Evolutionary conservation across 2,113 vertebrate genomes (phyloP), one percentile per base, ranked within the genome.

Genomic region (Microcebus lehilahytsara): DNA sequence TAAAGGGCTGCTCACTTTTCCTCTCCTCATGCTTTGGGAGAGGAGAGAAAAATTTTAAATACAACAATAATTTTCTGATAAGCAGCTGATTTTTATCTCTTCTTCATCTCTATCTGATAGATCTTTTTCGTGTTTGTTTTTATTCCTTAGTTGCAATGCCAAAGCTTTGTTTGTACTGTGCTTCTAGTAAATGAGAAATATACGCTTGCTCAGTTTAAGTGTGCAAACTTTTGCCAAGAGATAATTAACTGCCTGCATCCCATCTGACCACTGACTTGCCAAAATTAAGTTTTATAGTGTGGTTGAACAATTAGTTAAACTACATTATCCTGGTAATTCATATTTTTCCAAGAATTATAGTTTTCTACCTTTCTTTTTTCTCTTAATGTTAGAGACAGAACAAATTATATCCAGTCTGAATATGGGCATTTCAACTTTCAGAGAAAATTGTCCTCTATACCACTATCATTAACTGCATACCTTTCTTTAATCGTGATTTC

Each of bases 201-300:
- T 97, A 96, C 89, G 90, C 98, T 98, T 98, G 95, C 96, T 98
- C 94, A 6, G 75, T 98, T 98, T 98, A 98, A 97, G 80, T 93
- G 96, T 96, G 95, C 97, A 37, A 10, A 58, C 75, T 96, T 98
- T 98, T 98, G 95, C 95, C 95, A 97, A 97, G 95, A 98, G 95
- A 84, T 98, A 98, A 98, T 97, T 98, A 91, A 77, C 89, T 69
- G 49, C 85, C 80, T 60, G 90, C 93, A 22, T 96, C 95, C 97
- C 77, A 13, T 83, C 37, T 74, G 74, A 98, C 93, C 92, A 84
- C 78, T 71, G 93, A 95, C 97, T 93, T 95, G 74, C 91, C 96
- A 97, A 97, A 97, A 95, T 98, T 60, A 98, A 91, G 95, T 97
- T 98, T 94, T 96, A 90, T 71, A 92, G 77, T 77, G 60, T 95